Percentiles rank a stretch among this genome's conserved stretches.
Conservation (phyloP, 2,888 invertebrate genomes). For the Eupithecia pulchellata region DNA sequence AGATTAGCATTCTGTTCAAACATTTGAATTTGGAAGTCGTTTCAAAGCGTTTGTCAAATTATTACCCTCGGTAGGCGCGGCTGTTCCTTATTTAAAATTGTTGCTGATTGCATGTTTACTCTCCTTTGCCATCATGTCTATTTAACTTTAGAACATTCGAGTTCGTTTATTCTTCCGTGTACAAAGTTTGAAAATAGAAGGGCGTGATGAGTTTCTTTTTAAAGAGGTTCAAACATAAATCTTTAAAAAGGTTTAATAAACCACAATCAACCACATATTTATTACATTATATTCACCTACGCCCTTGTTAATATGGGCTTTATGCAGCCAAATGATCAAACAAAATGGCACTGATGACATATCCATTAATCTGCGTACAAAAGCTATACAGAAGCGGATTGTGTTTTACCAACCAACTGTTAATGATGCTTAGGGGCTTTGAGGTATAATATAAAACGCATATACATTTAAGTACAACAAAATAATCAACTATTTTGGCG, state of each 20-base stretch:
- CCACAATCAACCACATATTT: not conserved
- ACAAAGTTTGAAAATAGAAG: slow-evolving; percentile 8
- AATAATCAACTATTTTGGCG: not conserved
- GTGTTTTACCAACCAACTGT: slow-evolving; percentile 30
- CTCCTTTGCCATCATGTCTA: slow-evolving; percentile 70
- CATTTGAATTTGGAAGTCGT: slow-evolving; percentile 41
- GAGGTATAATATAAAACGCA: slow-evolving; percentile 15
- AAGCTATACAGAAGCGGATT: slow-evolving; percentile 31
- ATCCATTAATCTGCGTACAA: slow-evolving; percentile 34
- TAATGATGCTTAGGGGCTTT: slow-evolving; percentile 20
- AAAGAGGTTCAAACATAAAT: not conserved
- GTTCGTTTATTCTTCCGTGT: slow-evolving; percentile 28
- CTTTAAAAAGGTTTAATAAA: not conserved
- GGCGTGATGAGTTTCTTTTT: not conserved
- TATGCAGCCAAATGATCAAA: slow-evolving; percentile 30
- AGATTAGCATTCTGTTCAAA: slow-evolving; percentile 47
- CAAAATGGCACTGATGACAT: slow-evolving; percentile 22
- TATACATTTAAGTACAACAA: not conserved
- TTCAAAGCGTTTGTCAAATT: slow-evolving; percentile 51
- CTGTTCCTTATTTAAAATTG: slow-evolving; percentile 77
- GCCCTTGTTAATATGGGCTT: not conserved
- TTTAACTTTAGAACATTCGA: slow-evolving; percentile 60
- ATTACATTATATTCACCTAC: not conserved
- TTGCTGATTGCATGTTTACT: slow-evolving; percentile 83
- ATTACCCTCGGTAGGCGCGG: slow-evolving; percentile 39